Evolutionary conservation across 2,888 invertebrate species (phyloP).

Genomic region (Apantesis nais): DNA sequence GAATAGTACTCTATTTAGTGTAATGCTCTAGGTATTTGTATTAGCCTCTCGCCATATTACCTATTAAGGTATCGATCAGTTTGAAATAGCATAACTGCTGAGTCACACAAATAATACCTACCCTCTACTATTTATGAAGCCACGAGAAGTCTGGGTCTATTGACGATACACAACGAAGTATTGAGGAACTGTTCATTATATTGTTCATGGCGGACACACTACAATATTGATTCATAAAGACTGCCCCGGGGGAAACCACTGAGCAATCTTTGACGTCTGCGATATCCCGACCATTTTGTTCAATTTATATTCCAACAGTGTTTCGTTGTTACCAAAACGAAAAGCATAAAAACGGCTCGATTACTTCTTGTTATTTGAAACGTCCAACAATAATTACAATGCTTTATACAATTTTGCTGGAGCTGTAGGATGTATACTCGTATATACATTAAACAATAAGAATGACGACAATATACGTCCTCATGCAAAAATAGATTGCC

Average conservation of each 20-base stretch:
- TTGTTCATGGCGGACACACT: too few species aligned
- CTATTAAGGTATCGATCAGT: too few species aligned
- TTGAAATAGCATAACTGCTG: too few species aligned
- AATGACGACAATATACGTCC: neutral
- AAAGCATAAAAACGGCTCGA: neutral
- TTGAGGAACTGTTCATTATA: too few species aligned
- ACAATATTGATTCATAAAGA: too few species aligned
- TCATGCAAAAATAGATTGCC: neutral
- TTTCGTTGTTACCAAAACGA: neutral
- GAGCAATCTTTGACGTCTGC: neutral
- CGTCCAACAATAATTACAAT: neutral
- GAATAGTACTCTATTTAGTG: neutral
- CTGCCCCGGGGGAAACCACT: neutral
- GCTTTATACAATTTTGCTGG: neutral
- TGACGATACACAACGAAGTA: too few species aligned
- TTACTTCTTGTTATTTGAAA: neutral
- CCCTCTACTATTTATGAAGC: too few species aligned
- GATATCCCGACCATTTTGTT: neutral
- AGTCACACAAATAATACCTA: too few species aligned
- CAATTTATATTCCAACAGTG: neutral
- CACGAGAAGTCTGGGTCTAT: too few species aligned
- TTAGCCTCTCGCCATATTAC: too few species aligned
- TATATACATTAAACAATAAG: neutral
- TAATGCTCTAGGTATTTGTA: too few species aligned
- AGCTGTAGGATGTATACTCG: too few species aligned